These are phyloP conservation scores for Macrotis lagotis DNA, from an alignment of 2,113 vertebrate species.

Conservation along the genomic window DNA sequence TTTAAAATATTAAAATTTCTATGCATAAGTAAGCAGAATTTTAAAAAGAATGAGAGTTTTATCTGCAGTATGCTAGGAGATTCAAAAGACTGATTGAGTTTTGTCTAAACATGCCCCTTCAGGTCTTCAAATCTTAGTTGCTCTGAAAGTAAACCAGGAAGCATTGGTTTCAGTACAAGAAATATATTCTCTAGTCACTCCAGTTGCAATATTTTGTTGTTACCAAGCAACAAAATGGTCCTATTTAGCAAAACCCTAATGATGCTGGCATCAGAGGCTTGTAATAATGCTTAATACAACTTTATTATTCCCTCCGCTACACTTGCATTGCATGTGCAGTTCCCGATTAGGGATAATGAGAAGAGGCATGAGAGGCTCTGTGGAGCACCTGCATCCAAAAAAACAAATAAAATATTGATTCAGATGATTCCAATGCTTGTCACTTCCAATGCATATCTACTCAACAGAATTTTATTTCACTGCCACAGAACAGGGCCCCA, in stretches of 20 bases:
- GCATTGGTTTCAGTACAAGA: slow-evolving; percentile 58
- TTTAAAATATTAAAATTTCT: slow-evolving; percentile 22
- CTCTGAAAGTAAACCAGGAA: slow-evolving; percentile 47
- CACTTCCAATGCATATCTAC: slow-evolving; percentile 79
- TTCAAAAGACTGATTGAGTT: slow-evolving; percentile 22
- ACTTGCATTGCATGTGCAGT: slow-evolving; percentile 70
- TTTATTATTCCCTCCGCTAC: slow-evolving; percentile 81
- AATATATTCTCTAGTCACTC: slow-evolving; percentile 33
- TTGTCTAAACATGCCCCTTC: slow-evolving; percentile 55
- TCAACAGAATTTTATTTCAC: slow-evolving; percentile 69
- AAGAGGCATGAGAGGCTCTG: slow-evolving; percentile 71
- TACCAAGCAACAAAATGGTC: slow-evolving; percentile 83
- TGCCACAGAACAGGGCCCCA: slow-evolving; percentile 70
- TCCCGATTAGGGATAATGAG: slow-evolving; percentile 80
- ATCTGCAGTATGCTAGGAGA: slow-evolving; percentile 46
- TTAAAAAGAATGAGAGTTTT: slow-evolving; percentile 12
- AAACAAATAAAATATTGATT: slow-evolving; percentile 83
- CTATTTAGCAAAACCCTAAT: slow-evolving; percentile 73
- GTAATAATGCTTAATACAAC: slow-evolving; percentile 76
- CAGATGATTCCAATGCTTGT: slow-evolving; percentile 79
- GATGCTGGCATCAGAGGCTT: slow-evolving; percentile 65
- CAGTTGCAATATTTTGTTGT: slow-evolving; percentile 73
- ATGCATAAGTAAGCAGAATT: slow-evolving; percentile 46
- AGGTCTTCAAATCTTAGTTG: slow-evolving; percentile 51
- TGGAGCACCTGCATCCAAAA: slow-evolving; percentile 77